Conservation (phyloP, 2,888 invertebrate genomes). For the Corbicula japonica region DNA sequence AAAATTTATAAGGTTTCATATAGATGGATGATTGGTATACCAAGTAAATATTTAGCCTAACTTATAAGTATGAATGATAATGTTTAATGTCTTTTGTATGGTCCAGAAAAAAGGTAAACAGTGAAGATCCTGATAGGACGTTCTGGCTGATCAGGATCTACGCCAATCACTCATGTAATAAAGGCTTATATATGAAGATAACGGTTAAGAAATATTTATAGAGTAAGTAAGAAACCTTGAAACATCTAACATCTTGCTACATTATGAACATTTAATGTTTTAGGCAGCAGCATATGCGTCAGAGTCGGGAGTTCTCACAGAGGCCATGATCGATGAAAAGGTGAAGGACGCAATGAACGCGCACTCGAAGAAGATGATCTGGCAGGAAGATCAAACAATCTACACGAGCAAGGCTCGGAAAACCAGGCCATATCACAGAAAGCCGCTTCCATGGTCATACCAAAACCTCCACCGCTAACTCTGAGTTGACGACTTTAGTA, state of each 20-base stretch:
- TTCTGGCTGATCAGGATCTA: too few species aligned
- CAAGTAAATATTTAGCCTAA: too few species aligned
- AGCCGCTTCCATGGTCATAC: constrained; percentile 60
- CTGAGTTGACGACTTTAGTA: constrained; percentile 24
- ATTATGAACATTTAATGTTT: constrained; percentile 3
- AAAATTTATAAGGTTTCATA: too few species aligned
- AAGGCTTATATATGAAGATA: too few species aligned
- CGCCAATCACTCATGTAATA: too few species aligned
- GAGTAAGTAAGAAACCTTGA: too few species aligned
- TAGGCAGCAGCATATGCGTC: constrained; percentile 98
- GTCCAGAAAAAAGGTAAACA: too few species aligned
- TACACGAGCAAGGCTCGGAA: constrained; percentile 36
- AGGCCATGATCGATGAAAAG: constrained; percentile 96
- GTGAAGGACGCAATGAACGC: constrained; percentile 94
- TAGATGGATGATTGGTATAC: too few species aligned
- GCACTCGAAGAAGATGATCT: constrained; percentile 89
- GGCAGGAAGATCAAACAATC: constrained; percentile 82
- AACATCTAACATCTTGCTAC: not conserved
- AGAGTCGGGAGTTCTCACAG: constrained; percentile 96
- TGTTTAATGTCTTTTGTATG: too few species aligned
- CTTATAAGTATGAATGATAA: too few species aligned
- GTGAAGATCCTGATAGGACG: too few species aligned
- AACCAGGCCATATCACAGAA: constrained; percentile 42
- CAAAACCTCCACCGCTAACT: constrained; percentile 19
- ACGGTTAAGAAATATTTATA: too few species aligned